Conservation (phyloP, 2,797 vertebrate genomes). For the Sebastolobus alascanus region DNA sequence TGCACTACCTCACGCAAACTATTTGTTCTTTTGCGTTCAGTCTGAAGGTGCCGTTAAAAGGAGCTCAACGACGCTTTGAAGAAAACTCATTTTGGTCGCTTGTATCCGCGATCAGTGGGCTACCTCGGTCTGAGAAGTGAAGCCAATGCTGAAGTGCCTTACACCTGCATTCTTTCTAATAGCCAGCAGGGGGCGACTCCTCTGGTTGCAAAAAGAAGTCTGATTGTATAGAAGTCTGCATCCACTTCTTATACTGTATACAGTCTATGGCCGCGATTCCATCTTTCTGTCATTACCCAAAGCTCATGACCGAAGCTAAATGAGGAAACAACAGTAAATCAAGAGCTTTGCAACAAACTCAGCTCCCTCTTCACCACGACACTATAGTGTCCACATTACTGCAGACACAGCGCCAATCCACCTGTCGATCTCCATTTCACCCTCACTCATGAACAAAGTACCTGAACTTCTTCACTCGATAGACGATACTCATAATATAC, state of each 20-base stretch:
- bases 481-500: neutral
- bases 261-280: no score
- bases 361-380: neutral
- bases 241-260: no score
- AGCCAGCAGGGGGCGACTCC: no score
- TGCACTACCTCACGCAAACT: neutral
- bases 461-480: neutral
- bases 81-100: neutral
- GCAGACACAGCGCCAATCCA: neutral
- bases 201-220: no score
- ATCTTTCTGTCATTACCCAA: neutral
- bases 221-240: no score
- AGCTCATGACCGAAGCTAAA: neutral
- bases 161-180: no score
- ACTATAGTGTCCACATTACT: neutral
- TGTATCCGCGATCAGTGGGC: no score
- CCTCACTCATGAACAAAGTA: no score
- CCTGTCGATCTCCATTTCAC: conserved; percentile 1
- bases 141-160: no score
- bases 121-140: no score
- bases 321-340: neutral
- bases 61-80: neutral
- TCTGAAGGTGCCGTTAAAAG: neutral
- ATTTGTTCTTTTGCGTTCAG: neutral
- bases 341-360: neutral